Evolutionary conservation across 37 sponge, comb jelly and placozoan species (phyloP), one percentile per base, ranked within the genome.

Genomic region (Oopsacas minuta): DNA sequence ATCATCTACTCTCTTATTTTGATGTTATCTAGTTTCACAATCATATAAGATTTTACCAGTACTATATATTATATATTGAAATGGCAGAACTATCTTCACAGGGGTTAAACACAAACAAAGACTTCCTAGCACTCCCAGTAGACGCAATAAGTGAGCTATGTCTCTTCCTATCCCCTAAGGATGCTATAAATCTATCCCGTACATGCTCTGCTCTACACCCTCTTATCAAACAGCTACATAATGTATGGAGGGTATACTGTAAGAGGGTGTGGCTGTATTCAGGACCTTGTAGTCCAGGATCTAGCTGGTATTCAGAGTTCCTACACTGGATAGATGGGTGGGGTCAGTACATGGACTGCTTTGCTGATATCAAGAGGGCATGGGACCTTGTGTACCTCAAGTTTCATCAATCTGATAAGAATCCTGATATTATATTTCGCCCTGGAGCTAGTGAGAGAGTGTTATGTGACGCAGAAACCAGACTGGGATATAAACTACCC

Each of bases 351-450:
- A 52, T 35, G 37, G 51, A 37, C 46, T 85, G 86, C 36, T 89
- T 83, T 52, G 89, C 89, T 0, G 81, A 83, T 0, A 83, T 89
- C 37, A 89, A 89, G 82, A 30, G 36, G 36, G 86, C 89, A 0
- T 89, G 89, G 89, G 83, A 39, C 15, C 12, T 32, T 1, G 85
- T 36, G 22, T 39, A 28, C 35, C 81, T 89, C 8, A 1, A 34
- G 0, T 8, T 0, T 0, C 81, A 49, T 37, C 32, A 37, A 23
- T 51, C 81, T 35, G 52, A 0, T 8, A 35, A 25, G 32, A 52
- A 87, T 53, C 75, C 37, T 0, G 39, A 52, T 0, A 10, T 87
- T 10, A 83, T 84, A 36, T 23, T 22, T 28, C 46, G 37, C 30
- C 82, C 37, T 12, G 86, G 86, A 25, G 53, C 53, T 7, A 46